Evolutionary conservation across 2,888 invertebrate genomes (phyloP), one percentile per base, ranked within the genome.

Genomic region (Epinotia demarniana): DNA sequence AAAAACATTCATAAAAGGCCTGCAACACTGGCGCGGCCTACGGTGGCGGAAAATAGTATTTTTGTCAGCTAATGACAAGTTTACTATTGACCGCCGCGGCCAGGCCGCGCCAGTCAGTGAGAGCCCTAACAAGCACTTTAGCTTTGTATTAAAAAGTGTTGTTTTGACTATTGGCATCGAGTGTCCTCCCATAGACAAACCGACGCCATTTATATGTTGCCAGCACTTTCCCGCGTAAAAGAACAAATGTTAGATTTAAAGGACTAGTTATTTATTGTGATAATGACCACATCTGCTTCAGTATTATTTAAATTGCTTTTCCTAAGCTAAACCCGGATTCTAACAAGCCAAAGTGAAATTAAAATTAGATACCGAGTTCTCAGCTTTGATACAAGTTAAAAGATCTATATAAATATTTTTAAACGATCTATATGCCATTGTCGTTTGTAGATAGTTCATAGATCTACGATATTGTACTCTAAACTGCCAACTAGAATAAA

Each of bases 401-500:
- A 82, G 84, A 80, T 83, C 81, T 84, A 81, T 83, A 81, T 66
- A 66, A 66, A 81, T 85, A 85, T 85, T 84, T 83, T 86, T 81
- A 85, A 88, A 83, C 86, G 84, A 86, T 86, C 84, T 85, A 85
- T 87, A 90, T 90, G 91, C 91, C 90, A 91, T 90, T 84, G 83
- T 88, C 85, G 84, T 84, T 87, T 85, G 81, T 89, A 89, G 83
- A 84, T 85, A 82, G 83, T 79, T 80, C 81, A 81, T 87, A 85
- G 84, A 85, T 84, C 86, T 88, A 87, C 84, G 82, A 85, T 86
- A 84, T 86, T 86, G 84, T 85, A 83, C 79, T 76, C 77, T 86
- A 88, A 89, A 91, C 90, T 92, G 92, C 91, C 91, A 92, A 89
- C 81, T 89, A 87, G 86, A 84, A 82, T 86, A 83, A 85, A 85